These are phyloP conservation scores for Otis tarda DNA, from an alignment of 2,113 vertebrate genomes.

Conservation along the genomic window DNA sequence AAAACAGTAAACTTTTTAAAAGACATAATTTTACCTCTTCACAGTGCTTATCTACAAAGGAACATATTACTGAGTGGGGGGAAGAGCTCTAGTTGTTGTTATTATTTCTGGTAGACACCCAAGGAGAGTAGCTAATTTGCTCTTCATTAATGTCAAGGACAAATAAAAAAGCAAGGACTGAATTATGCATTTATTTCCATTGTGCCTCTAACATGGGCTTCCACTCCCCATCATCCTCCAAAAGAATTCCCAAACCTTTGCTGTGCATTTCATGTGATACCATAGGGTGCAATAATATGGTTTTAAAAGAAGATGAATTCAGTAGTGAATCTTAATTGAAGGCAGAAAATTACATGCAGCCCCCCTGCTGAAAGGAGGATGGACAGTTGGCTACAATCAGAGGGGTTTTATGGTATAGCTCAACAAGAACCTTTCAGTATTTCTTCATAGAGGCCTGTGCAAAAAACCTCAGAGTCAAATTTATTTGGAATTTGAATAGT, in stretches of 20 bases:
- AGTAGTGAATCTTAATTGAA: slow-evolving; percentile 65
- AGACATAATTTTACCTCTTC: slow-evolving; percentile 81
- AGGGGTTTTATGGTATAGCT: neutral
- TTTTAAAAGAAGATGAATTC: slow-evolving; percentile 63
- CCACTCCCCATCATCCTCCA: slow-evolving; percentile 58
- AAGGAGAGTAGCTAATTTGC: slow-evolving; percentile 84
- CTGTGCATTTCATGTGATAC: slow-evolving; percentile 65
- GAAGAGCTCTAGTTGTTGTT: slow-evolving; percentile 72
- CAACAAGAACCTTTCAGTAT: neutral
- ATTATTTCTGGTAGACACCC: slow-evolving; percentile 82
- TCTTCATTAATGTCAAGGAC: slow-evolving; percentile 85
- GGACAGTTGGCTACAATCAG: slow-evolving; percentile 42
- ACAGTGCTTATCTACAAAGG: slow-evolving; percentile 86
- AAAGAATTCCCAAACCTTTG: slow-evolving; percentile 66
- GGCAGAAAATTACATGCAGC: slow-evolving; percentile 62
- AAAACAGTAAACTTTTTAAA: slow-evolving; percentile 82
- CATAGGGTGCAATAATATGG: slow-evolving; percentile 51
- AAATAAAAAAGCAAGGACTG: slow-evolving; percentile 72
- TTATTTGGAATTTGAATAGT: neutral
- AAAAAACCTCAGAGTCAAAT: neutral
- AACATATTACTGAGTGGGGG: slow-evolving; percentile 77
- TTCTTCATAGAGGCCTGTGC: neutral
- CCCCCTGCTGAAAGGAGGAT: slow-evolving; percentile 47
- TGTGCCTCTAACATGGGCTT: slow-evolving; percentile 61
- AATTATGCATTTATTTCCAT: slow-evolving; percentile 76